Evolutionary conservation across 2,888 invertebrate genomes (phyloP), one percentile per base, ranked within the genome.

Genomic region (Brachyptera risi): DNA sequence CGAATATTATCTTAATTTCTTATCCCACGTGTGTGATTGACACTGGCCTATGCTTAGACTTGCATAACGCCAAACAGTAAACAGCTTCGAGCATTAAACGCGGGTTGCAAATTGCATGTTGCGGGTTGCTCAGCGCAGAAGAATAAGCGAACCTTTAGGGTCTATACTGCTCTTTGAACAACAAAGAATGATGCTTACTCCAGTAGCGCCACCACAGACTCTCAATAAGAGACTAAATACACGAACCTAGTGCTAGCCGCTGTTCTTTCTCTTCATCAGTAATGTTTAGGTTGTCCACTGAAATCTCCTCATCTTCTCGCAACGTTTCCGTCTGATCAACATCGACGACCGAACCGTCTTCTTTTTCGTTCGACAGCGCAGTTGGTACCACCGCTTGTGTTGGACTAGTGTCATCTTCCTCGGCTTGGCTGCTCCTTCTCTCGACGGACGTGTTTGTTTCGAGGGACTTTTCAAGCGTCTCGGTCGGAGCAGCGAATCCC

Each of bases 181-280:
- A n/a, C n/a, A n/a, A n/a, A n/a, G n/a, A n/a, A n/a, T n/a, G n/a
- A n/a, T n/a, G n/a, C n/a, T n/a, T n/a, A n/a, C n/a, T n/a, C n/a
- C n/a, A n/a, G n/a, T n/a, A n/a, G n/a, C n/a, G n/a, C n/a, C n/a
- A n/a, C n/a, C n/a, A n/a, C n/a, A n/a, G n/a, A n/a, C n/a, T n/a
- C n/a, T n/a, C n/a, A n/a, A n/a, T n/a, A n/a, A n/a, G n/a, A n/a
- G n/a, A n/a, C n/a, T n/a, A n/a, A n/a, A n/a, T n/a, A n/a, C n/a
- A n/a, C n/a, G 26, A 27, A 68, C 68, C 68, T 70, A 73, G 71
- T 24, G 76, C 76, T 58, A 77, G 67, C 63, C 74, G 73, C 62
- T 86, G 83, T 69, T 92, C 87, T 71, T 96, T 96, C 72, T 96
- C 95, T 73, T 96, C 96, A 71, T 96, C 96, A 0, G 96, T 96